A percentile compares a stretch with the other conserved stretches of the same genome.
Evolutionary conservation across 2,113 vertebrate species (phyloP).

Genomic region (Sphyrna mokarran): DNA sequence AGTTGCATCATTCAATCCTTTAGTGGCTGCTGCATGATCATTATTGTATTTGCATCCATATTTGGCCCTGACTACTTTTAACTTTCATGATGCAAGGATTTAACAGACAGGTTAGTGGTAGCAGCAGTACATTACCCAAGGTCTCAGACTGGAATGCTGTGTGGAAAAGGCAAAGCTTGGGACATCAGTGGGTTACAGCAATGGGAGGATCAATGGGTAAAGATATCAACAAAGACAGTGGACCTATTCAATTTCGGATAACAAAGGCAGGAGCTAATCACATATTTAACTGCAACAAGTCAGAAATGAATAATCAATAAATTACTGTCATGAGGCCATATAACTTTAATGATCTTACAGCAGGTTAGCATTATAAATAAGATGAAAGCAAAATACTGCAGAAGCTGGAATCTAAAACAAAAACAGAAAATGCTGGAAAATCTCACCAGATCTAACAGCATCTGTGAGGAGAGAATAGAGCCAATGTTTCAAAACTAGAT

Average conservation of each 20-base stretch:
- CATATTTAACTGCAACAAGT: neutral
- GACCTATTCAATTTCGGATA: neutral
- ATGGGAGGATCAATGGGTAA: neutral
- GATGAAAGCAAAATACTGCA: neutral
- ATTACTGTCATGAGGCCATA: neutral
- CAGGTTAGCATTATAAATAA: neutral
- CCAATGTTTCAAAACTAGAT: too few species aligned
- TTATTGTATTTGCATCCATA: neutral
- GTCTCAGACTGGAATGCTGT: too few species aligned
- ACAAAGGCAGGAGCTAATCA: neutral
- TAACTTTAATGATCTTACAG: neutral
- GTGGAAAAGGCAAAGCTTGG: too few species aligned
- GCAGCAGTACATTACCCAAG: too few species aligned
- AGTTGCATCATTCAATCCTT: neutral
- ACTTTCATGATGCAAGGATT: neutral
- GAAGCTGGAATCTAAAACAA: too few species aligned
- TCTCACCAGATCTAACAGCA: too few species aligned
- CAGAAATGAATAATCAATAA: neutral
- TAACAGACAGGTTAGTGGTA: too few species aligned
- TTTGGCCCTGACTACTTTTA: neutral
- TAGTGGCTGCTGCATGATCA: neutral
- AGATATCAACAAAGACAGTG: neutral
- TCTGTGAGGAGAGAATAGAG: too few species aligned
- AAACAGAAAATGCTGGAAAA: too few species aligned
- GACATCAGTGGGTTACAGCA: neutral